Percentiles rank a stretch among this genome's conserved stretches.
phyloP scores from a whole-genome alignment of 2,888 invertebrate species.

The Aspidiotus destructor region DNA sequence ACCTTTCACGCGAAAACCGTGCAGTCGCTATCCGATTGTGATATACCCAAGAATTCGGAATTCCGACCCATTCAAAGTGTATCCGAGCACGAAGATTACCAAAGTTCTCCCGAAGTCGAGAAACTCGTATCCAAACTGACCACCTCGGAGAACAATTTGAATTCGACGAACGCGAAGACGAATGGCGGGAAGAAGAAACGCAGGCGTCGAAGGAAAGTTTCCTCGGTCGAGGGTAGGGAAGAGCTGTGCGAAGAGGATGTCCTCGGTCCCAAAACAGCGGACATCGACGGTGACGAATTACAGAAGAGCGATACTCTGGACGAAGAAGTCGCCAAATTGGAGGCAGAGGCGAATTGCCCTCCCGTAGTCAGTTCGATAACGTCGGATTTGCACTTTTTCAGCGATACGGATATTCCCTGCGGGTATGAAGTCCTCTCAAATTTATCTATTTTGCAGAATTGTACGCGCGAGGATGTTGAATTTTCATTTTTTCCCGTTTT shows the following conservation, averaged over 20 bases:
- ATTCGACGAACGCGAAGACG: constrained; percentile 9
- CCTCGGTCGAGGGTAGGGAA: constrained; percentile 44
- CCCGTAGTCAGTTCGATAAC: constrained; percentile 41
- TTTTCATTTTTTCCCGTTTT: not conserved
- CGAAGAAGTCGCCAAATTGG: constrained; percentile 19
- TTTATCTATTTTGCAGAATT: not conserved
- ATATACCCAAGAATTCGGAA: constrained; percentile 41
- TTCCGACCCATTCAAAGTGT: constrained; percentile 49
- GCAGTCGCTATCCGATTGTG: constrained; percentile 28
- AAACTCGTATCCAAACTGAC: constrained; percentile 12
- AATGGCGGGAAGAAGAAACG: constrained; percentile 13
- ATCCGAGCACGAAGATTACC: constrained; percentile 28
- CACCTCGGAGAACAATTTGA: constrained; percentile 27
- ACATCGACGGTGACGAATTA: not conserved
- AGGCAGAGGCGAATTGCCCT: not conserved
- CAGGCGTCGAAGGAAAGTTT: constrained; percentile 18
- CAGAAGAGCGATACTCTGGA: constrained; percentile 11
- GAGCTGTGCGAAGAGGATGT: constrained; percentile 62
- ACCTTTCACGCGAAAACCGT: constrained; percentile 51
- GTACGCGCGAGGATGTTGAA: not conserved
- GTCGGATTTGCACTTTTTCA: constrained; percentile 77
- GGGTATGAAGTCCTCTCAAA: not conserved
- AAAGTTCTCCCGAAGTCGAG: constrained; percentile 25
- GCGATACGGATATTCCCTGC: constrained; percentile 73
- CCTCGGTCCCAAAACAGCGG: not conserved